Evolutionary conservation across 2,797 vertebrate species (phyloP), one percentile per base, ranked within the genome.

Genomic region (Microctenopoma lineatum): DNA sequence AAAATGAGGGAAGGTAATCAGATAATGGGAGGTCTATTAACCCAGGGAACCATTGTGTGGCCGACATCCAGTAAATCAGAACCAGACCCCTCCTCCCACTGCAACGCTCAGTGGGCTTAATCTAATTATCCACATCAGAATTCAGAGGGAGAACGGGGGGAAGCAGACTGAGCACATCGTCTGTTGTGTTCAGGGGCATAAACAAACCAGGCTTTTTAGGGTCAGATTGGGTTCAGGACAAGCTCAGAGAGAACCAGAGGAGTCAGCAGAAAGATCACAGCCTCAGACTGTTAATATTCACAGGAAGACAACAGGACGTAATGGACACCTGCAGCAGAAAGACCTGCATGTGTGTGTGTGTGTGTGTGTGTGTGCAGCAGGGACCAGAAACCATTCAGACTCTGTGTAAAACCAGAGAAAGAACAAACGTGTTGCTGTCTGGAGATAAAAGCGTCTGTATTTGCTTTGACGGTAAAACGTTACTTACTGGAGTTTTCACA

Each of bases 1-100:
- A 55, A 92, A 92, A 94, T 81, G 83, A 93, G 89, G 84, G 88
- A 81, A 59, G 89, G 87, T 94, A 92, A 95, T 95, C 88, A 90
- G 88, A 93, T 91, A 92, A 94, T 84, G 93, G 90, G 72, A 18
- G 53, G 70, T 76, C 75, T 79, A 87, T 95, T 93, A 93, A 89
- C 83, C 88, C 72, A 70, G 79, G 53, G 72, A 64, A 68, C 91
- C 91, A 88, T 94, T 95, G 92, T 94, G 92, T 82, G 83, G 77
- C 74, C 45, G 46, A 78, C 86, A 65, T 85, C 90, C 83, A 80
- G 84, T 84, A 74, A 80, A 77, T 86, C 77, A 55, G 66, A 79
- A 63, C 56, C 62, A 32, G 61, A 73, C 45, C 73, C 73, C 78
- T 77, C 87, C 85, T 81, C 84, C 75, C 67, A 50, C 80, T 77